phyloP scores from a whole-genome alignment of 1,140 invertebrate genomes.

The Limonius californicus region DNA sequence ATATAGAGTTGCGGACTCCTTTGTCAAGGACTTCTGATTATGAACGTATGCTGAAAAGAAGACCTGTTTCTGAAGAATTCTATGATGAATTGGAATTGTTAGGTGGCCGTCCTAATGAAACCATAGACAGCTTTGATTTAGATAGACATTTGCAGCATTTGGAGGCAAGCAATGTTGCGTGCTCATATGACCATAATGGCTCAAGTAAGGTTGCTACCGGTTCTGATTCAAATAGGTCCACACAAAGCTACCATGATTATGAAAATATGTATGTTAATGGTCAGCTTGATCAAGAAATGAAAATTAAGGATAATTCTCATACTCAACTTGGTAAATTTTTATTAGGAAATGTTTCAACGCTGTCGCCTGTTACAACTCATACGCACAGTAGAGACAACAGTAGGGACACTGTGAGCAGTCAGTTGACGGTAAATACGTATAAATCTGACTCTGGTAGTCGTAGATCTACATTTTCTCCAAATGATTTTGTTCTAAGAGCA shows the following conservation, averaged over 20 bases:
- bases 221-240: not conserved
- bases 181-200: not conserved
- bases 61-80: slow-evolving; percentile 66
- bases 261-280: slow-evolving; percentile 34
- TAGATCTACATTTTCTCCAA: slow-evolving; percentile 20
- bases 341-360: not conserved
- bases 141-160: slow-evolving; percentile 64
- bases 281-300: not conserved
- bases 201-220: not conserved
- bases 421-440: slow-evolving; percentile 7
- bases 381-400: slow-evolving; percentile 22
- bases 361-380: not conserved
- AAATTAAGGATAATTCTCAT: slow-evolving; percentile 22
- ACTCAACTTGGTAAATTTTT: not conserved
- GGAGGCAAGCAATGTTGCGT: slow-evolving; percentile 22
- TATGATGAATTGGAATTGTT: slow-evolving; percentile 60
- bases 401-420: slow-evolving; percentile 18
- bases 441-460: not conserved
- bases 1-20: slow-evolving; percentile 28
- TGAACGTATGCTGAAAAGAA: slow-evolving; percentile 62
- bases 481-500: slow-evolving; percentile 27
- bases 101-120: slow-evolving; percentile 51
- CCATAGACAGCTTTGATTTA: slow-evolving; percentile 54
- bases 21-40: slow-evolving; percentile 46
- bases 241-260: slow-evolving; percentile 34